Conservation (phyloP, 2,888 invertebrate species). For the Conus canariensis region DNA sequence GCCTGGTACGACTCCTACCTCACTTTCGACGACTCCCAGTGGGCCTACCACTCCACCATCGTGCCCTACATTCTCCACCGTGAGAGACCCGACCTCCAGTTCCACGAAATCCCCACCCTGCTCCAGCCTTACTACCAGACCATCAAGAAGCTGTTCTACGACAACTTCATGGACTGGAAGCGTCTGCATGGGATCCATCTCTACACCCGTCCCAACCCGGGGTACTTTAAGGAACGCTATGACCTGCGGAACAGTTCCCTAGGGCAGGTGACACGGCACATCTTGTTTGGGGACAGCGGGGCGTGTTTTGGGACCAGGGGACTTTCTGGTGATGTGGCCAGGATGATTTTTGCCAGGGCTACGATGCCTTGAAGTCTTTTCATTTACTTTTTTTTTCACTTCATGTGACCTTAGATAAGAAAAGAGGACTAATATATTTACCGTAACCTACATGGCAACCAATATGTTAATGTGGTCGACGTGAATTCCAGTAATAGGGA, state of each 20-base stretch:
- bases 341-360: too few relatives aligned
- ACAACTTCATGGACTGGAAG: conserved; percentile 23
- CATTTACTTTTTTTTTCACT: too few relatives aligned
- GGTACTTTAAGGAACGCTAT: neutral
- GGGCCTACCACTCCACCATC: conserved; percentile 7
- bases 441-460: too few relatives aligned
- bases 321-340: too few relatives aligned
- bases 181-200: conserved; percentile 8
- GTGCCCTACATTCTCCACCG: conserved; percentile 1
- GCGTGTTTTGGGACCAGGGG: too few relatives aligned
- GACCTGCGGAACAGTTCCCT: conserved; percentile 2
- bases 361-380: too few relatives aligned
- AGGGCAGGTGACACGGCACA: too few relatives aligned
- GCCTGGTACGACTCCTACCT: conserved; percentile 18
- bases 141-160: neutral
- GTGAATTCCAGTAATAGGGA: too few relatives aligned
- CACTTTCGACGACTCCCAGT: conserved; percentile 1
- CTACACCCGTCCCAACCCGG: neutral
- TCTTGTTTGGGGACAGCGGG: too few relatives aligned
- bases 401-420: too few relatives aligned
- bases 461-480: too few relatives aligned
- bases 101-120: neutral
- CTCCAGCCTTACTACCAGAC: neutral
- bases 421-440: too few relatives aligned
- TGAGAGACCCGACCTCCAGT: neutral